Conservation (phyloP, 2,113 vertebrate species). For the Heterotis niloticus region DNA sequence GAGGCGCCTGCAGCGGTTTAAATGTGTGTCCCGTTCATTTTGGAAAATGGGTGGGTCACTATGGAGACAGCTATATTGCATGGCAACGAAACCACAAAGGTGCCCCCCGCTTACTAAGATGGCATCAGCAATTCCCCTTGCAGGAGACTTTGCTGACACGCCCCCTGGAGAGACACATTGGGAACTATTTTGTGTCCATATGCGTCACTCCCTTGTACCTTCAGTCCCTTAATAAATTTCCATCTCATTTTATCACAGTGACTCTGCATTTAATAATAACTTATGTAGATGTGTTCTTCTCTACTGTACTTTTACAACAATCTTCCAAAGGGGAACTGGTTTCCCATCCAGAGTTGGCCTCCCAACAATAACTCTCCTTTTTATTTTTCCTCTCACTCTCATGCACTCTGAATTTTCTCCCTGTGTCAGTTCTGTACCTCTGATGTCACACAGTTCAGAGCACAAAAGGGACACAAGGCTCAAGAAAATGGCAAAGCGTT, state of each 20-base stretch:
- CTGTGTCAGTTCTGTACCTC: conserved; percentile 8
- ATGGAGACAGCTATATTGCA: conserved; percentile 59
- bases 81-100: conserved; percentile 61
- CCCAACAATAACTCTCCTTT: not conserved
- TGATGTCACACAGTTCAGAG: conserved; percentile 34
- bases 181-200: not conserved
- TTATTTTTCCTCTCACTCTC: not conserved
- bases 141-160: conserved; percentile 46
- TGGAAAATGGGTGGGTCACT: conserved; percentile 49
- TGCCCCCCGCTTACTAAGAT: conserved; percentile 54
- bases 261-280: not conserved
- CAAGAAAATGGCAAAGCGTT: conserved; percentile 61
- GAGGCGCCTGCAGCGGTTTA: conserved; percentile 40
- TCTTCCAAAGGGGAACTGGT: no score
- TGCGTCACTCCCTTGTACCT: not conserved
- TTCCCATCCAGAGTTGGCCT: no score
- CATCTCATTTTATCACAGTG: conserved; percentile 2
- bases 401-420: not conserved
- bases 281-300: no score
- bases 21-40: conserved; percentile 54
- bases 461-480: conserved; percentile 58
- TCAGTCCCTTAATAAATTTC: not conserved
- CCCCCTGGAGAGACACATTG: conserved; percentile 13
- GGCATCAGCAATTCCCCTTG: conserved; percentile 35
- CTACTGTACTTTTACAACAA: no score